phyloP scores from a whole-genome alignment of 37 sponge, comb jelly and placozoan species.

The Hormiphora californensis region DNA sequence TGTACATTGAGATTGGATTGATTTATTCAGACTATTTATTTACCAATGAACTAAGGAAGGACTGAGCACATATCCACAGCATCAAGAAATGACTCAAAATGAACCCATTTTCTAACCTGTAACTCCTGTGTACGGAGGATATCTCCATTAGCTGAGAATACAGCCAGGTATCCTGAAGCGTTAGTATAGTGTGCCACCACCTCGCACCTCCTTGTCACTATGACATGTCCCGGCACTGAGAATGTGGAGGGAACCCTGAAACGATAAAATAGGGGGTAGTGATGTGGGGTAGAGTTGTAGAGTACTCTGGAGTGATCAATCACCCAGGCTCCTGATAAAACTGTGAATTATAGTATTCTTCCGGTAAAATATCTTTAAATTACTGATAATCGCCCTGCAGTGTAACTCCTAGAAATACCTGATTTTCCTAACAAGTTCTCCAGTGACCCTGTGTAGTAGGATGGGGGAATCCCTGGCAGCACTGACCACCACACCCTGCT shows the following conservation, averaged over 20 bases:
- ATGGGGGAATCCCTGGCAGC: constrained; percentile 43
- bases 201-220: constrained; percentile 46
- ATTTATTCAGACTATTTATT: too few species aligned
- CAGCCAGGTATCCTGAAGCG: constrained; percentile 66
- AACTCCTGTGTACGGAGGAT: background rate
- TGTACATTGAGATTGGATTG: too few species aligned
- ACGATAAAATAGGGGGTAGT: too few species aligned
- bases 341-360: too few species aligned
- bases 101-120: background rate
- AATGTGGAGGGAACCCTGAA: constrained; percentile 59
- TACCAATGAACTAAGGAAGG: too few species aligned
- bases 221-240: constrained; percentile 49
- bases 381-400: background rate
- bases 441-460: constrained; percentile 25
- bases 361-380: too few species aligned
- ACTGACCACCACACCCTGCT: constrained; percentile 74
- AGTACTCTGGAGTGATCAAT: too few species aligned
- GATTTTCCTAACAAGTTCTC: constrained; percentile 10
- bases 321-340: too few species aligned
- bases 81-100: background rate
- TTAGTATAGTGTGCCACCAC: constrained; percentile 72
- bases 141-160: constrained; percentile 70
- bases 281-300: too few species aligned
- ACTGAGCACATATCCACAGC: too few species aligned
- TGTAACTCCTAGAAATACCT: background rate